Evolutionary conservation across 2,888 invertebrate genomes (phyloP).

Genomic region (Dichetophora obliterata): DNA sequence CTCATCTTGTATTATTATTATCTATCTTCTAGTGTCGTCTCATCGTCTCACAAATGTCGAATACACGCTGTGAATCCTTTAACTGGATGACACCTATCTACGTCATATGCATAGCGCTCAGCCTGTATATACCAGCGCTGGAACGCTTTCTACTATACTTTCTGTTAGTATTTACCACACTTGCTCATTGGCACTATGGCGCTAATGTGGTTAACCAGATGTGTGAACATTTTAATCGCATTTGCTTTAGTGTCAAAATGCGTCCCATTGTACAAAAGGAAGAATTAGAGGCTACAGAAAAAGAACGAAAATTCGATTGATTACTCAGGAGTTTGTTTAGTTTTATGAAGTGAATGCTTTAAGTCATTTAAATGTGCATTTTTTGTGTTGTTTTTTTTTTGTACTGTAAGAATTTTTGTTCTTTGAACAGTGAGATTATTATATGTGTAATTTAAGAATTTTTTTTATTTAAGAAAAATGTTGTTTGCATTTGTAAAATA

Average conservation of each 20-base stretch:
- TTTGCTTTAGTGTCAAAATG: slow-evolving; percentile 78
- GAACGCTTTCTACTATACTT: slow-evolving; percentile 81
- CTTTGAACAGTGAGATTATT: not conserved
- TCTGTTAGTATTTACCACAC: slow-evolving; percentile 78
- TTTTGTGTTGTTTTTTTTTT: not conserved
- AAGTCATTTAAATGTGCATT: slow-evolving; percentile 19
- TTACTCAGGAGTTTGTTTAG: slow-evolving; percentile 49
- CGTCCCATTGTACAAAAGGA: slow-evolving; percentile 39
- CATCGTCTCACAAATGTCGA: slow-evolving; percentile 98
- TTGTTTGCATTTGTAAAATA: slow-evolving; percentile 18
- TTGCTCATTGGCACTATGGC: slow-evolving; percentile 93
- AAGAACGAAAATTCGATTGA: slow-evolving; percentile 19
- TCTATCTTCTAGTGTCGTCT: slow-evolving; percentile 85
- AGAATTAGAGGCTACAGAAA: slow-evolving; percentile 4
- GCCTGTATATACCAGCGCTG: slow-evolving; percentile 67
- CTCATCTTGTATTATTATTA: not conserved
- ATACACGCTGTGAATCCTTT: slow-evolving; percentile 86
- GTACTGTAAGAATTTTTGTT: not conserved
- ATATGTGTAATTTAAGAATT: not conserved
- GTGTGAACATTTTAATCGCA: slow-evolving; percentile 92
- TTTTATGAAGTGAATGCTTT: slow-evolving; percentile 30
- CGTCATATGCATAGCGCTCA: slow-evolving; percentile 58
- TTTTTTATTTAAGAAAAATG: slow-evolving; percentile 12
- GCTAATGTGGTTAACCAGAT: slow-evolving; percentile 94
- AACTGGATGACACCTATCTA: slow-evolving; percentile 69